Evolutionary conservation across 1,140 invertebrate genomes (phyloP).

Genomic region (Drosophila elegans): DNA sequence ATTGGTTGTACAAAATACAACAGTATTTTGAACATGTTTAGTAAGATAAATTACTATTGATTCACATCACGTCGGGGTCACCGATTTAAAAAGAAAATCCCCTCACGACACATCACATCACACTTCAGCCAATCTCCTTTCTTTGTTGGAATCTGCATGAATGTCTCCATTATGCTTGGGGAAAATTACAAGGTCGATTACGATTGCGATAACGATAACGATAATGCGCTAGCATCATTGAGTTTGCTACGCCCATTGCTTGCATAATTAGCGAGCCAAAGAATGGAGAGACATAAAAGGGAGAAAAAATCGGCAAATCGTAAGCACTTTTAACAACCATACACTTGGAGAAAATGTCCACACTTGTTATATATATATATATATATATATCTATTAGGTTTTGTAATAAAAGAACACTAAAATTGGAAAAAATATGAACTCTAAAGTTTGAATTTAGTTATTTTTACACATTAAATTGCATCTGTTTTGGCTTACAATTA

Average conservation of each 20-base stretch:
- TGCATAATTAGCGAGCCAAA: constrained; percentile 27
- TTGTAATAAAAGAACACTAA: too few species aligned
- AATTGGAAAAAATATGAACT: too few species aligned
- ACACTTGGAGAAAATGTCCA: background rate
- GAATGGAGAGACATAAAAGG: background rate
- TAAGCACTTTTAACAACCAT: background rate
- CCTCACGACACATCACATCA: background rate
- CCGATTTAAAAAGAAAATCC: constrained; percentile 9
- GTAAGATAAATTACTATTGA: background rate
- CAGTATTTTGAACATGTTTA: background rate
- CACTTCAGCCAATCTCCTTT: background rate
- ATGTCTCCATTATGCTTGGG: constrained; percentile 7
- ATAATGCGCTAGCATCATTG: constrained; percentile 34
- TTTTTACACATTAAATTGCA: background rate
- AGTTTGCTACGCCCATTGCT: constrained; percentile 26
- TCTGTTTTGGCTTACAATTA: background rate
- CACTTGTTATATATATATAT: too few species aligned
- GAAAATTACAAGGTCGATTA: constrained; percentile 33
- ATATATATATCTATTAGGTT: too few species aligned
- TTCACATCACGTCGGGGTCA: constrained; percentile 16
- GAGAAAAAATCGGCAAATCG: constrained; percentile 1
- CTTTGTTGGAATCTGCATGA: constrained; percentile 4
- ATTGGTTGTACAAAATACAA: constrained; percentile 2
- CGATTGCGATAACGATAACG: constrained; percentile 38
- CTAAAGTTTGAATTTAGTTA: background rate